Percentiles rank a stretch among this genome's conserved stretches.
Conservation (phyloP, 1,140 invertebrate genomes). For the Drosophila bocki region DNA sequence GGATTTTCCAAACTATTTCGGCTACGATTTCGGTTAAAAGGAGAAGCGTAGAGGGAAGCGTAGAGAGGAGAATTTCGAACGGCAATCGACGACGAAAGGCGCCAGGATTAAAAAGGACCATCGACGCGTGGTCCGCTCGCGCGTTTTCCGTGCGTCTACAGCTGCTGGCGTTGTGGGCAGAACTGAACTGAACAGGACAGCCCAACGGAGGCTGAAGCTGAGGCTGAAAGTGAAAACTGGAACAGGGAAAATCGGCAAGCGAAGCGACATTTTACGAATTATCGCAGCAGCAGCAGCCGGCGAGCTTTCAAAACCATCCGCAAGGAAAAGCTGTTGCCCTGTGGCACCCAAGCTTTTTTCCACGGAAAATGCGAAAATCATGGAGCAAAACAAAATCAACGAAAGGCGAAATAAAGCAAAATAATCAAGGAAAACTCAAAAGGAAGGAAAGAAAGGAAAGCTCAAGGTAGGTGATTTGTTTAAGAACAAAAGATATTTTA, state of each 20-base stretch:
- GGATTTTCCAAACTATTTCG: slow-evolving; percentile 2
- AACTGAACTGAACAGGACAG: slow-evolving; percentile 66
- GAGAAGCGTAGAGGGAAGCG: not conserved
- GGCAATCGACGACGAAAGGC: slow-evolving; percentile 24
- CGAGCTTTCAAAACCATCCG: slow-evolving; percentile 63
- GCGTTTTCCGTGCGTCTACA: slow-evolving; percentile 61
- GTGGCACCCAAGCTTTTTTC: slow-evolving; percentile 65
- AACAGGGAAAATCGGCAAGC: slow-evolving; percentile 20
- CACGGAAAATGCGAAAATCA: slow-evolving; percentile 44
- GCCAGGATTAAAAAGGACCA: slow-evolving; percentile 38
- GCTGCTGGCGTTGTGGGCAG: slow-evolving; percentile 73
- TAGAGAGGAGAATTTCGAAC: slow-evolving; percentile 20
- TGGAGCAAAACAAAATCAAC: slow-evolving; percentile 68
- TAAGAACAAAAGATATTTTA: not conserved
- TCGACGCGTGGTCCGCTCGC: slow-evolving; percentile 39
- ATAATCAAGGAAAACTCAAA: not conserved
- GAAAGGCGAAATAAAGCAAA: slow-evolving; percentile 15
- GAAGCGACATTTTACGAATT: slow-evolving; percentile 39
- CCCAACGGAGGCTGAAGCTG: slow-evolving; percentile 7
- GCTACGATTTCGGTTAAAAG: not conserved
- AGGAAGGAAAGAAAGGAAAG: not conserved
- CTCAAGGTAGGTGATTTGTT: not conserved
- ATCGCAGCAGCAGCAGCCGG: slow-evolving; percentile 57
- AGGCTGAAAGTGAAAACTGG: not conserved
- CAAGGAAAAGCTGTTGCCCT: slow-evolving; percentile 55